Conservation (phyloP, 1,140 invertebrate species). For the Littorina saxatilis region DNA sequence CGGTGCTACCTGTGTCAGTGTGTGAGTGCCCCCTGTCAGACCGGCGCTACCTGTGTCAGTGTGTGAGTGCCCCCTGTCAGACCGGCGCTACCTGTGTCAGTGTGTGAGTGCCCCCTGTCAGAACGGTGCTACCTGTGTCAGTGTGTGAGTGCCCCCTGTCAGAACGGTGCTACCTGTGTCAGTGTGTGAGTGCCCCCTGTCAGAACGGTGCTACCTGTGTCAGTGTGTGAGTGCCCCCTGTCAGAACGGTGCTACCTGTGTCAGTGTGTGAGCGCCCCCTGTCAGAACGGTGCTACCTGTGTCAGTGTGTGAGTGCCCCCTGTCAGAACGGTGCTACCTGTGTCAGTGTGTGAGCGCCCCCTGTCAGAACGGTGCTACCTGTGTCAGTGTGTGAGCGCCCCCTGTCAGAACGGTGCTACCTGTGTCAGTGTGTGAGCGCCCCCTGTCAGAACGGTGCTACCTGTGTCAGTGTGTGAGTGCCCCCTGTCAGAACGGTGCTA, state of each 20-base stretch:
- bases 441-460: no score
- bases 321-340: no score
- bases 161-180: background rate
- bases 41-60: slow-evolving; percentile 49
- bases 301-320: background rate
- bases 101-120: no score
- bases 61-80: slow-evolving; percentile 44
- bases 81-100: slow-evolving; percentile 44
- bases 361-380: no score
- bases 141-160: slow-evolving; percentile 42
- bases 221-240: background rate
- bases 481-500: no score
- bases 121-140: background rate
- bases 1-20: background rate
- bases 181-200: slow-evolving; percentile 21
- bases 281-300: background rate
- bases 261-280: background rate
- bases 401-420: slow-evolving; percentile 36
- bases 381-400: no score
- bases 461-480: slow-evolving; percentile 51
- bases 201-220: background rate
- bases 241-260: background rate
- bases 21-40: no score
- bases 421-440: slow-evolving; percentile 45
- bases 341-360: slow-evolving; percentile 19